These are phyloP conservation scores for Balearica regulorum DNA, from an alignment of 2,797 vertebrate genomes.

Conservation along the genomic window DNA sequence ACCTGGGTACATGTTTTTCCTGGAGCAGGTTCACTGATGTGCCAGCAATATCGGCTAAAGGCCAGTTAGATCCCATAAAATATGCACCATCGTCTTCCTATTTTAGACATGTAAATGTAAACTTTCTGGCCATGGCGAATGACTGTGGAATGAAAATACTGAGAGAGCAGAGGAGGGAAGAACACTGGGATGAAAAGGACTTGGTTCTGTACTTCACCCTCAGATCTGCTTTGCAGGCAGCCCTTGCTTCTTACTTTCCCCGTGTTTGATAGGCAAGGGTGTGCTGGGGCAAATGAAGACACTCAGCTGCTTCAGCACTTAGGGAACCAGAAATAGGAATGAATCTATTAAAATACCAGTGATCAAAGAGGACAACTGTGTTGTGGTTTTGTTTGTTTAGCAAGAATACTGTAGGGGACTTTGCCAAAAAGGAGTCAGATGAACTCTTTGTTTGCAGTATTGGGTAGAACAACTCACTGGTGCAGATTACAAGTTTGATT, in stretches of 20 bases:
- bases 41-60: slow-evolving; percentile 22
- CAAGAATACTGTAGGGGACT: not conserved
- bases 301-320: not conserved
- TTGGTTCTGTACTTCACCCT: not conserved
- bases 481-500: not conserved
- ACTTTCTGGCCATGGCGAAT: not conserved
- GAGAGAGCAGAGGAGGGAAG: not conserved
- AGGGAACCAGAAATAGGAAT: not conserved
- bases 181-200: not conserved
- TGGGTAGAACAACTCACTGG: not conserved
- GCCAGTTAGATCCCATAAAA: slow-evolving; percentile 38
- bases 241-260: not conserved
- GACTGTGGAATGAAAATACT: not conserved
- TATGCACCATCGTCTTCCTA: not conserved
- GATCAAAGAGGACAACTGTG: not conserved
- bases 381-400: not conserved
- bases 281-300: not conserved
- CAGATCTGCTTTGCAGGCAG: not conserved
- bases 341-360: not conserved
- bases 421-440: not conserved
- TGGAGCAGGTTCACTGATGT: slow-evolving; percentile 12
- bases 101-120: slow-evolving; percentile 1
- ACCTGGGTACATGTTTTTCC: not conserved
- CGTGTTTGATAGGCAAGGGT: not conserved
- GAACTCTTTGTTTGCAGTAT: not conserved